Evolutionary conservation across 2,113 vertebrate genomes (phyloP).

Genomic region (Nibea albiflora): DNA sequence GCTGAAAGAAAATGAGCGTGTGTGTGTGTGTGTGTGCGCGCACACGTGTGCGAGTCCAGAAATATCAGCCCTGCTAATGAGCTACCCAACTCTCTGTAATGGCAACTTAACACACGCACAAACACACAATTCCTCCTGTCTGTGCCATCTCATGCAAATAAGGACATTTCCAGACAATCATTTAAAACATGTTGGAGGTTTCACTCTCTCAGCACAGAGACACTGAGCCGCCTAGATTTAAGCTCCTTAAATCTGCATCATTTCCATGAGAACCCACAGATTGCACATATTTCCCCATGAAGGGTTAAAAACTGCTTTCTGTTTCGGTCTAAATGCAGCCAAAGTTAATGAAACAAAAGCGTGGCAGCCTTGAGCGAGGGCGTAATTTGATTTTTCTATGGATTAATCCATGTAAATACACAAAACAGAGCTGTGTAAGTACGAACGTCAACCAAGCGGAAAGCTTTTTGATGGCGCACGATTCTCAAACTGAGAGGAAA

Average conservation of each 20-base stretch:
- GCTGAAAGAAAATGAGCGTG: background rate
- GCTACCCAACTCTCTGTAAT: slow-evolving; percentile 13
- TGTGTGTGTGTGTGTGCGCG: slow-evolving; percentile 18
- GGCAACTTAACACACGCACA: slow-evolving; percentile 2
- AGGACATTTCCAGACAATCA: background rate
- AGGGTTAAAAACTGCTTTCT: background rate
- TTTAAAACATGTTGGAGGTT: slow-evolving; percentile 14
- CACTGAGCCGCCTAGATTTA: background rate
- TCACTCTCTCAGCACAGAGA: background rate
- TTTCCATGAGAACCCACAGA: background rate
- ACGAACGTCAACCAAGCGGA: background rate
- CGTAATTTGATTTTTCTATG: background rate
- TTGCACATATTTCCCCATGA: no score
- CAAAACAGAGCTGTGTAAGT: background rate
- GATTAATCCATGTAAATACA: slow-evolving; percentile 31
- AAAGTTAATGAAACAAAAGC: slow-evolving; percentile 14
- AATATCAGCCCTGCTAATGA: slow-evolving; percentile 56
- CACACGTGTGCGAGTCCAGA: slow-evolving; percentile 4
- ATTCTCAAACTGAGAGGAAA: background rate
- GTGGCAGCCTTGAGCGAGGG: background rate
- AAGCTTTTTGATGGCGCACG: background rate
- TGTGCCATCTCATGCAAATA: slow-evolving; percentile 9
- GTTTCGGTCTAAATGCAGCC: slow-evolving; percentile 9
- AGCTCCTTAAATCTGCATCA: background rate
- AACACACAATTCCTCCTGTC: background rate